Percentiles rank a stretch among this genome's conserved stretches.
phyloP scores from a whole-genome alignment of 2,888 invertebrate genomes.

The Oeneis ivallda region DNA sequence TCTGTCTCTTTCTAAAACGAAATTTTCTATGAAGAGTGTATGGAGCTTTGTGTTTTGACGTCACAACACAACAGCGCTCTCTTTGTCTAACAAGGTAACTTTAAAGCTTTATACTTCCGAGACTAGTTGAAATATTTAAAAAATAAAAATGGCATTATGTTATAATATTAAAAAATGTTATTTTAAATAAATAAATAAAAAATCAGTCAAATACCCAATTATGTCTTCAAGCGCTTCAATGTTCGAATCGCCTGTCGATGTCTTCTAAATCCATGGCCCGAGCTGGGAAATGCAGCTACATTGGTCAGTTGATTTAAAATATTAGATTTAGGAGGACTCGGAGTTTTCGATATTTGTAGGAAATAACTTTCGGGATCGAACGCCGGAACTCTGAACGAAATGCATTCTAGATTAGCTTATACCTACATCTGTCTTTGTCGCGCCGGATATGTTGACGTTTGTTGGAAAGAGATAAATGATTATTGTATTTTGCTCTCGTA shows the following conservation, averaged over 20 bases:
- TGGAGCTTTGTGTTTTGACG: too few species aligned
- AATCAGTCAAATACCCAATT: too few species aligned
- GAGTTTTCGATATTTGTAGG: slow-evolving; percentile 48
- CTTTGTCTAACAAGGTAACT: too few species aligned
- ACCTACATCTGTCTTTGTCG: slow-evolving; percentile 38
- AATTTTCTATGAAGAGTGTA: too few species aligned
- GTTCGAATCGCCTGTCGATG: background rate
- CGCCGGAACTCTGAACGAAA: slow-evolving; percentile 32
- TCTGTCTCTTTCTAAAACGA: too few species aligned
- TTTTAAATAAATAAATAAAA: too few species aligned
- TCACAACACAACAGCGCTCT: too few species aligned
- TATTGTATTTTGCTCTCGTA: slow-evolving; percentile 15
- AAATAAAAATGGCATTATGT: too few species aligned
- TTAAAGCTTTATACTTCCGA: too few species aligned
- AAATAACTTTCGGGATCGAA: slow-evolving; percentile 47
- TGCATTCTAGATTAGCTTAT: slow-evolving; percentile 41
- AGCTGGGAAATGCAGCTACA: background rate
- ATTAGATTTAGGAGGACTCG: slow-evolving; percentile 34
- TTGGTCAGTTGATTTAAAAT: slow-evolving; percentile 39
- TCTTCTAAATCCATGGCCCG: background rate
- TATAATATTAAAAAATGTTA: too few species aligned
- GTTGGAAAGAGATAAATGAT: slow-evolving; percentile 37
- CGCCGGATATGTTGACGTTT: slow-evolving; percentile 20
- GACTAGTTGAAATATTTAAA: too few species aligned
- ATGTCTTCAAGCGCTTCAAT: too few species aligned